Base-by-base conservation (phyloP, 2,113 vertebrate species). In the Dissostichus mawsoni region DNA sequence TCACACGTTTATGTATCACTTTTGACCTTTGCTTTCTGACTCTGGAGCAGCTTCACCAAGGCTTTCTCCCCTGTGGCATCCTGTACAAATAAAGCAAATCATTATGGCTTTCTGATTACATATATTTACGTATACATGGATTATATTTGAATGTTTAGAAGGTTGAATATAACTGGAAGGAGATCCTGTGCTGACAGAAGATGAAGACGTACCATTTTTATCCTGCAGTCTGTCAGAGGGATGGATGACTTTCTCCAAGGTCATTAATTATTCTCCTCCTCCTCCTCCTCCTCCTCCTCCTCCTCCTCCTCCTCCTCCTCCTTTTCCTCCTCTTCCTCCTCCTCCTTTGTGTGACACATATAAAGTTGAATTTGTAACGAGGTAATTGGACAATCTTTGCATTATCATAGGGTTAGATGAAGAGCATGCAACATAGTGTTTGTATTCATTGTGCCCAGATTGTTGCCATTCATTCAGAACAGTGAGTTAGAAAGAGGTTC, bases 241-340 rank as follows among this genome's bases (percentile, higher is more conserved):
- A 93, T 87, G 80, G 81, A 93, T 85, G 68, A 62, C 86, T 93
- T 29, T 80, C 65, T 47, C 33, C 56, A 85, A 86, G 74, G 78
- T 84, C 80, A 88, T 90, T 88, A 69, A 87, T 90, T 83, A 53
- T 80, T 90, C 86, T 88, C 81, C 69, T 80, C 58, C 64, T 85
- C 85, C 69, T 3, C 0, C n/a, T 70, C n/a, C n/a, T n/a, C n/a
- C n/a, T n/a, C n/a, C n/a, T n/a, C n/a, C n/a, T n/a, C n/a, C n/a
- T n/a, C n/a, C n/a, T n/a, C n/a, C n/a, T n/a, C n/a, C n/a, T n/a
- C n/a, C n/a, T n/a, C n/a, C n/a, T n/a, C n/a, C n/a, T n/a, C n/a
- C n/a, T n/a, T n/a, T n/a, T n/a, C n/a, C n/a, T n/a, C n/a, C n/a
- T n/a, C n/a, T n/a, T n/a, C n/a, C n/a, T n/a, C n/a, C n/a, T n/a